Base-by-base conservation (phyloP, 2,888 invertebrate genomes). In the Hyposoter dolosus region DNA sequence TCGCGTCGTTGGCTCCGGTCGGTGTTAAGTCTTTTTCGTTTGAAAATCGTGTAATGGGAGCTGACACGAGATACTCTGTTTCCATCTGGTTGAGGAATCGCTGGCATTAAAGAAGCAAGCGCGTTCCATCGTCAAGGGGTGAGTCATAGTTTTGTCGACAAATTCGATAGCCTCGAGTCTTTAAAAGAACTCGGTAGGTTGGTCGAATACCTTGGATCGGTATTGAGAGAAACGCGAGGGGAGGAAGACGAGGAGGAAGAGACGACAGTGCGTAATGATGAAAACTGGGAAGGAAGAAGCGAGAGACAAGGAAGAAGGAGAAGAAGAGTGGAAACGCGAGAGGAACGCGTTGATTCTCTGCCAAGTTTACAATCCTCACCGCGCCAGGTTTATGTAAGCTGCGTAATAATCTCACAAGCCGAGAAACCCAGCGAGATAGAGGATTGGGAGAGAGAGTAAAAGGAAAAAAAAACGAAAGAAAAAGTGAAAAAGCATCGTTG, bases 321-420 rank as follows among this genome's bases (percentile, higher is more conserved):
- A 71, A 87, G 68, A 63, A 28, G 83, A 35, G 60, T 32, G 83
- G 82, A 80, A 87, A 89, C 72, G 82, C 77, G 74, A 83, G 81
- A 28, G 28, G 60, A 88, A 60, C 47, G 65, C 75, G 80, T 81
- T 81, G 85, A 83, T 72, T 35, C 83, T 68, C 65, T 85, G 88
- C 88, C 88, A 88, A 88, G 83, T 88, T 87, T 84, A 66, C 83
- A 83, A 84, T 85, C 47, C 81, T 50, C 35, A 35, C 45, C 71
- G 71, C 60, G 65, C 75, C 50, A 69, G 74, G 77, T 87, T 89
- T 89, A 90, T 79, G 87, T 88, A 89, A 89, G 89, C 86, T 74
- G 80, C 71, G 84, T 85, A 88, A 88, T 88, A 87, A 87, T 75
- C 50, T 66, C 60, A 74, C 53, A 23, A 68, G 66, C 23, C 53